Base-by-base conservation (phyloP, 2,888 invertebrate genomes). In the Tetramorium bicarinatum region DNA sequence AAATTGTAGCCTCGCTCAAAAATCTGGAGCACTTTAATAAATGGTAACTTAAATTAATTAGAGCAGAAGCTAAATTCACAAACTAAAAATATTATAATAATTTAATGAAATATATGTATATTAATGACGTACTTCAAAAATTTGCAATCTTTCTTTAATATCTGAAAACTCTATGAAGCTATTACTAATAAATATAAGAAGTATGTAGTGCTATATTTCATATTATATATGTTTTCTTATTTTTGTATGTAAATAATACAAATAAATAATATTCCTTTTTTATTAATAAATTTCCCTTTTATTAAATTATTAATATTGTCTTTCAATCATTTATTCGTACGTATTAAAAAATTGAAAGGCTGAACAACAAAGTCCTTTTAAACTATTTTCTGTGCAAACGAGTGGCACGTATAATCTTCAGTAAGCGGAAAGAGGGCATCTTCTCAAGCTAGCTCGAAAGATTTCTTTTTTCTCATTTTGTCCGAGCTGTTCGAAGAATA, bases 1-100 rank as follows among this genome's bases (percentile, higher is more conserved):
- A 77, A 77, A 77, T 34, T 72, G 25, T 54, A 41, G 41, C 25
- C 41, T 13, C 18, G 25, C 18, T 15, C 52, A 71, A 77, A 77
- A 71, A 77, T 77, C 67, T 67, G 52, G 49, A 52, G 67, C 77
- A 25, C 71, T 77, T 77, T 77, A 69, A 77, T 44, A 41, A 71
- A 77, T 69, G 77, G 18, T 41, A 41, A 25, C 54, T 41, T 77
- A 72, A 77, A 54, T 25, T 25, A 54, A 29, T 54, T 72, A 41
- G 18, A 77, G 18, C 21, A 9, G 9, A 67, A 47, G 66, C 47
- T 15, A 29, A 49, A 29, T 41, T 71, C 25, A n/a, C 29, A 41
- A 69, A 41, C 18, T 41, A 69, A 66, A 76, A 76, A 41, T 52
- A 34, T 64, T 21, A 21, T 15, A 4, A 49, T 29, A 75, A 41